Base-by-base conservation (phyloP, 2,888 invertebrate genomes). In the Polydrusus tereticollis region DNA sequence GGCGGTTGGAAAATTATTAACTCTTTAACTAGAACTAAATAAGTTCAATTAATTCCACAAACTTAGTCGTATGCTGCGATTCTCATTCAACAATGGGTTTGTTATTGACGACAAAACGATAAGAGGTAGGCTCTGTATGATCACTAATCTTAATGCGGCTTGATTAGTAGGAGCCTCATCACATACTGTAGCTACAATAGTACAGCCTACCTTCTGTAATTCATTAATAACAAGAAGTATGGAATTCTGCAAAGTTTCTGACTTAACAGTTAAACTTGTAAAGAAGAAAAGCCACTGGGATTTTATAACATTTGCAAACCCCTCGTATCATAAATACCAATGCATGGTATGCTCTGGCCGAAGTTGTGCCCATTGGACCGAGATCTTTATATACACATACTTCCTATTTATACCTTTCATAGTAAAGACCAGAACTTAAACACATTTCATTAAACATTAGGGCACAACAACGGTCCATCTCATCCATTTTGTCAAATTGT, bases 41-140 rank as follows among this genome's bases (percentile, higher is more conserved):
- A n/a, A n/a, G n/a, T 69, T 75, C 73, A 5, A 70, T 52, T n/a
- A 38, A 62, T 26, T 33, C 8, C 23, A 57, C 38, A 73, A 75
- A 75, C 57, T 75, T 69, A 1, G 73, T 70, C 6, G 71, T 73
- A 26, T 73, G 57, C n/a, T 71, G 50, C 12, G 67, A 66, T 52
- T 67, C 67, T 3, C 68, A 45, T 18, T 45, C 7, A 1, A 20
- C 20, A 45, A 45, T 45, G 2, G 6, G 20, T 45, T 18, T 7
- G 14, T 16, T 16, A 16, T 43, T 43, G n/a, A 43, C 20, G 1
- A 45, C 45, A 20, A 45, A 45, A 20, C 20, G 18, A 10, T 45
- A 45, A 1, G 10, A 45, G 8, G 20, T 45, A 10, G 45, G 20
- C 10, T 45, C 45, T 1, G 20, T 3, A 45, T 45, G 20, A 14